Conservation (phyloP, 2,113 vertebrate genomes). For the Parotia lawesii region DNA sequence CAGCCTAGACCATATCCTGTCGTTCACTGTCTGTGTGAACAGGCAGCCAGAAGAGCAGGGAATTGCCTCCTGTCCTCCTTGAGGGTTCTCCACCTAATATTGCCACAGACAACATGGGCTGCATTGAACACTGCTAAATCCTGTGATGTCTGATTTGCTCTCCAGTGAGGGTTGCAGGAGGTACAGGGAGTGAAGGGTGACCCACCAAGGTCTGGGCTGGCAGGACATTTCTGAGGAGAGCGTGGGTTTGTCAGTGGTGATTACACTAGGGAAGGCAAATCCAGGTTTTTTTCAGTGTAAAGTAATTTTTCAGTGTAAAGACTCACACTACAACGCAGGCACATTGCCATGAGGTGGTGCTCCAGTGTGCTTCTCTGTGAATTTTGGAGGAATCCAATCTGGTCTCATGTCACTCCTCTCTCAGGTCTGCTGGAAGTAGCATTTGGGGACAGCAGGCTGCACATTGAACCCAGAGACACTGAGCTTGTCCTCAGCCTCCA, state of each 20-base stretch:
- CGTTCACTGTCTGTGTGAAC: not conserved
- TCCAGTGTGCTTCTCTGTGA: not conserved
- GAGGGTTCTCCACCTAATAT: not conserved
- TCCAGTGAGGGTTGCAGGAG: not conserved
- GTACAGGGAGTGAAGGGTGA: not conserved
- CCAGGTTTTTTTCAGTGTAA: not conserved
- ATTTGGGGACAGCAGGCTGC: constrained; percentile 27
- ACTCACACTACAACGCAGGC: not conserved
- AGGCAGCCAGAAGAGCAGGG: not conserved
- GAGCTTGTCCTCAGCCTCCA: constrained; percentile 76
- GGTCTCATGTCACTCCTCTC: not conserved
- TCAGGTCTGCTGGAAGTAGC: constrained; percentile 45
- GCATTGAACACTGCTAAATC: not conserved
- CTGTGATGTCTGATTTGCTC: not conserved
- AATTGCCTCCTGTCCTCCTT: not conserved
- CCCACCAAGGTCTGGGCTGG: not conserved
- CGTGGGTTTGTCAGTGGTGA: not conserved
- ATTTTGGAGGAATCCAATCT: not conserved
- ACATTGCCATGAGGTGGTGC: not conserved
- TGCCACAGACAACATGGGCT: not conserved
- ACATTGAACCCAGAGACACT: constrained; percentile 69
- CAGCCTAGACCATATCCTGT: not conserved
- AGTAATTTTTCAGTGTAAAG: not conserved
- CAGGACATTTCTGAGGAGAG: not conserved
- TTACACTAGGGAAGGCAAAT: not conserved